Base-by-base conservation (phyloP, 2,888 invertebrate species). In the Chymomyza caudatula region DNA sequence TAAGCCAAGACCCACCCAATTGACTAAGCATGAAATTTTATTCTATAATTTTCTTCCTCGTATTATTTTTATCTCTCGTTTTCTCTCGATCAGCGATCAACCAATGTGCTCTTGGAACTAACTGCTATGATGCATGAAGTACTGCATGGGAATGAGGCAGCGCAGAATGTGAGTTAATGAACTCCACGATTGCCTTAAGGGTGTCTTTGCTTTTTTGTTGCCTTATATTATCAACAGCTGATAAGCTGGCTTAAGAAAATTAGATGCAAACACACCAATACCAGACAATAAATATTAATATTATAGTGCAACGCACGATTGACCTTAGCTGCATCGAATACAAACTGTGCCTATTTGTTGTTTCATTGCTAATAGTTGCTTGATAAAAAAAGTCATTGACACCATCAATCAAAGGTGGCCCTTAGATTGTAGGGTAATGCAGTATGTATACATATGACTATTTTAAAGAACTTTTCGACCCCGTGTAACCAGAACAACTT, bases 331-430 rank as follows among this genome's bases (percentile, higher is more conserved):
- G 13, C 69, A 72, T 69, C 62, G 69, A 61, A 43, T 51, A 53
- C 44, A 56, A 22, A 15, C n/a, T 23, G 17, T 25, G 20, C 19
- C 51, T n/a, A n/a, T n/a, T n/a, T n/a, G n/a, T n/a, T n/a, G n/a
- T n/a, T n/a, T n/a, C n/a, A n/a, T n/a, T 69, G 63, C 70, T 64
- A 20, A 59, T 47, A 13, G 44, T 37, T 51, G n/a, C 62, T 65
- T 67, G 56, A 67, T 73, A 65, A 54, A 63, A 57, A 29, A 57
- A 68, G 73, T 71, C 76, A 73, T 73, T 78, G 67, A 71, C 76
- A 78, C 69, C 65, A 80, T 80, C 73, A 78, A 78, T 83, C 73
- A 75, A 76, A 56, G 53, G 53, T 25, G 17, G 22, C 37, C 17
- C 25, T 23, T 29, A 54, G 29, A 22, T 17, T 19, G n/a, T 29